Evolutionary conservation across 2,797 vertebrate species (phyloP).

Genomic region (Eurystomus glaucurus): DNA sequence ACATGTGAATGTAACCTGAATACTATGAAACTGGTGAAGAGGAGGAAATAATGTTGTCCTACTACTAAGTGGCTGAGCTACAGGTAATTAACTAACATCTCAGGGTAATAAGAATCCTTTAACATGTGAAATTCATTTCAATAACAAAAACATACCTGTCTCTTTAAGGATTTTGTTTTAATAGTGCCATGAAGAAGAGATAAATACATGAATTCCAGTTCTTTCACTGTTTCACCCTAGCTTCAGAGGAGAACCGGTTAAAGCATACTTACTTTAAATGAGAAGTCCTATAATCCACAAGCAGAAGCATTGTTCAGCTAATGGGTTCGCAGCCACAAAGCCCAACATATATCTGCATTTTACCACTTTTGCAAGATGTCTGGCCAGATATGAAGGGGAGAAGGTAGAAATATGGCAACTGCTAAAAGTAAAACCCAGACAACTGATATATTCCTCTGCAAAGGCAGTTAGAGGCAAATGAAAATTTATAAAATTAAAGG

Average conservation of each 20-base stretch:
- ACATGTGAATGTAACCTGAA: not conserved
- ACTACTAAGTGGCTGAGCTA: not conserved
- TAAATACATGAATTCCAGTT: accelerated
- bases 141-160: accelerated
- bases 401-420: not conserved
- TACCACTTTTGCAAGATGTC: not conserved
- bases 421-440: not conserved
- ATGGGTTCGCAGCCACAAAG: not conserved
- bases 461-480: not conserved
- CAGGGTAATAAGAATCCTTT: not conserved
- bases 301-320: not conserved
- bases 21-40: not conserved
- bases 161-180: not conserved
- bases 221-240: not conserved
- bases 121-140: accelerated
- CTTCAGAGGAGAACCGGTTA: not conserved
- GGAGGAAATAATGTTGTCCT: not conserved
- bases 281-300: not conserved
- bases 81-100: not conserved
- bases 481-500: conserved; percentile 36
- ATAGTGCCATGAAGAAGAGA: not conserved
- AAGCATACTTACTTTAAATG: accelerated
- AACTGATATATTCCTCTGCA: not conserved
- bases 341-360: not conserved
- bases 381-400: not conserved